Base-by-base conservation (phyloP, 2,113 vertebrate species). In the Dolichallabes microphthalmus region DNA sequence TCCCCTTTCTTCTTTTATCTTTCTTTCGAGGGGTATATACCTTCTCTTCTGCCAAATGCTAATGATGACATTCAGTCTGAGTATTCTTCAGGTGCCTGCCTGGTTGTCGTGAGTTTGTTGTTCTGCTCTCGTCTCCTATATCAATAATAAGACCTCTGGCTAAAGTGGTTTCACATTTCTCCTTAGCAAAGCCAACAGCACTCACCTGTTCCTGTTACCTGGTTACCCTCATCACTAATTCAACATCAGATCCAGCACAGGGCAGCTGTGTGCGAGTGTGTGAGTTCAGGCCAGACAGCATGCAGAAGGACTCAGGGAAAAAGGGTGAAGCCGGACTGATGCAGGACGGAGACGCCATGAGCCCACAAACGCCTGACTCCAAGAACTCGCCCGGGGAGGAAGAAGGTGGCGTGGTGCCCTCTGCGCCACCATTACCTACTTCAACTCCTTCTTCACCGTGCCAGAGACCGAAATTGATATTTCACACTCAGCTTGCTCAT, bases 401-500 rank as follows among this genome's bases (percentile, higher is more conserved):
- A 80, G 89, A 91, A 85, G 83, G 85, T 0, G 91, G 58, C 0
- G 8, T 61, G 6, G 90, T 86, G 81, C 92, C 95, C 25, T 92
- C 95, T 6, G 94, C 93, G 0, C 95, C 95, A 2, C 93, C 93
- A 0, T 90, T 94, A 3, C 93, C 0, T 22, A 93, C 91, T 45
- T 93, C 93, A 57, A 92, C 0, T 6, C 91, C 53, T 55, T 86
- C 91, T 50, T 87, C 89, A 53, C 93, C 94, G 77, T 95, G 94
- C 0, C 79, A 88, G 0, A 95, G 97, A 35, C 97, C 97, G 0
- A 91, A 95, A 87, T 95, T 99, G 27, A 93, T 98, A 64, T 99
- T 99, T 87, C 98, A 98, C 94, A 96, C 97, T 0, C 98, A 99
- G 94, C 95, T 99, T 91, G 98, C 98, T 19, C 98, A 99, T 0